Conservation (phyloP, 1,140 invertebrate species). For the Bombus affinis region DNA sequence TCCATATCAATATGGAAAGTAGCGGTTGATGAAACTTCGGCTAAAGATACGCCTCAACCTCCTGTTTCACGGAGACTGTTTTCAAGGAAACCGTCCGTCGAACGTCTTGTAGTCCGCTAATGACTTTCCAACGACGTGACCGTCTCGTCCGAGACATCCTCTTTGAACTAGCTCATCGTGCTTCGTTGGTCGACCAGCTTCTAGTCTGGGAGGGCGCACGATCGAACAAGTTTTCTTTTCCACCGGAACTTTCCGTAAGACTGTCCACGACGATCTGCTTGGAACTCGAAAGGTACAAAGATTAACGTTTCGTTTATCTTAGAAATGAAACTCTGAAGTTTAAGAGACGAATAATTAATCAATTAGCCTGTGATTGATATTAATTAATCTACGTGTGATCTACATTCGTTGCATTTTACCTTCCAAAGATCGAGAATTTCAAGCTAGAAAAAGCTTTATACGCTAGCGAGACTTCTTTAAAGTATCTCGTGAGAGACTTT, state of each 20-base stretch:
- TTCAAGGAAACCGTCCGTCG: constrained; percentile 36
- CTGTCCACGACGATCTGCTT: background rate
- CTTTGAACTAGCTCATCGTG: constrained; percentile 30
- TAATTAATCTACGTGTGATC: background rate
- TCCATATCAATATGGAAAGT: constrained; percentile 33
- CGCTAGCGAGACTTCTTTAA: background rate
- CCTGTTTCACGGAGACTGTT: constrained; percentile 3
- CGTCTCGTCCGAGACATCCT: background rate
- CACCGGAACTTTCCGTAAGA: constrained; percentile 50
- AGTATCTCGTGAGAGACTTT: background rate
- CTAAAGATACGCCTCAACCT: constrained; percentile 22
- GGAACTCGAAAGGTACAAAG: background rate
- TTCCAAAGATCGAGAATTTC: too few species aligned
- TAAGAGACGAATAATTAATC: background rate
- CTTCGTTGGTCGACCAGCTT: background rate
- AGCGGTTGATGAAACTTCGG: constrained; percentile 22
- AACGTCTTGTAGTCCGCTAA: constrained; percentile 49
- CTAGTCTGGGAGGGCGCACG: background rate
- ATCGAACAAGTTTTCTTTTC: constrained; percentile 18
- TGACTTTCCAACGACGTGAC: constrained; percentile 51
- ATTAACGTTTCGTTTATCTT: constrained; percentile 5
- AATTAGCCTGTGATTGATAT: background rate
- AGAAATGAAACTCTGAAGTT: background rate
- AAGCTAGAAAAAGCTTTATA: background rate
- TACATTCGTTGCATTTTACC: background rate